Base-by-base conservation (phyloP, 2,797 vertebrate species). In the Melanotaenia nigrans region DNA sequence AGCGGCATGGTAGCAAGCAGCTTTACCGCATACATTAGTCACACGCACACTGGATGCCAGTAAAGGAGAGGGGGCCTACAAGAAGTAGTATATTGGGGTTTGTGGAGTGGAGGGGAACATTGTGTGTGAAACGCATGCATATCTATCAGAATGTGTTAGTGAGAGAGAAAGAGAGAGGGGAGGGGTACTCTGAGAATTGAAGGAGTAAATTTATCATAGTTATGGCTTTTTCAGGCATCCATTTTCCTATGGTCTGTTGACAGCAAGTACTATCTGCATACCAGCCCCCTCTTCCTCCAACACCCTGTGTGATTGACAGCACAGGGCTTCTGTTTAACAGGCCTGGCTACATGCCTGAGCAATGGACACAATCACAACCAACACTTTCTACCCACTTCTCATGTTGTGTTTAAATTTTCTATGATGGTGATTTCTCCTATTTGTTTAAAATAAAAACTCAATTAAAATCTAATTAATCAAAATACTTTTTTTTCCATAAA, bases 141-240 rank as follows among this genome's bases (percentile, higher is more conserved):
- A 88, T 92, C 87, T 90, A 84, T 90, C 88, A 87, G 84, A 85
- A 84, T 88, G 87, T 84, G 90, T 80, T 81, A 85, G 87, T 2
- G 58, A 68, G 74, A 56, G 76, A 73, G 68, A 71, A 68, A 72
- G 87, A 72, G 81, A 80, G 73, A 67, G 82, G 79, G 53, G 84
- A 89, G 90, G 90, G 85, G 65, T 82, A 90, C 86, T 92, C 79
- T 54, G 78, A 85, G 92, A 93, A 93, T 91, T 87, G 91, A 90
- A 94, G 70, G 91, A 96, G 95, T 92, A 88, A 96, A 99, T 99
- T 97, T 97, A 97, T 99, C 97, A 98, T 98, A 96, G 95, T 98
- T 98, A 98, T 96, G 95, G 96, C 96, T 97, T 97, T 95, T 95
- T 96, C 77, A 91, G 90, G 95, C 97, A 96, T 97, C 96, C 96